These are phyloP conservation scores for Lithodes maja DNA, from an alignment of 2,888 invertebrate species.

Conservation along the genomic window DNA sequence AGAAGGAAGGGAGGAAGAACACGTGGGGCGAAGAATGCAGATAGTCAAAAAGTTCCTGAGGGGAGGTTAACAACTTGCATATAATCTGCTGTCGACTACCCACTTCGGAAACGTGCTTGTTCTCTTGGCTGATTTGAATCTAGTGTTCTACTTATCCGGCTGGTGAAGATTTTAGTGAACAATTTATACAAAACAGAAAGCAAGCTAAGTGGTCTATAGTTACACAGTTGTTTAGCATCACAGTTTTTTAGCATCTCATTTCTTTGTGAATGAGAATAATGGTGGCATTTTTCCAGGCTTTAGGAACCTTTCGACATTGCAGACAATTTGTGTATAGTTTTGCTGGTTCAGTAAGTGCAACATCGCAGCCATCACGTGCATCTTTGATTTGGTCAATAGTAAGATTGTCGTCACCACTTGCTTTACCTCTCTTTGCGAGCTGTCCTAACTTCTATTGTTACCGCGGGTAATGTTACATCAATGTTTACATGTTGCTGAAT, in stretches of 20 bases:
- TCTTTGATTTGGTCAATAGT: neutral
- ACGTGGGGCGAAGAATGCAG: too few relatives aligned
- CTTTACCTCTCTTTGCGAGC: neutral
- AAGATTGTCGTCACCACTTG: neutral
- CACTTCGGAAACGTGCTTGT: neutral
- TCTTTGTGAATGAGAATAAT: neutral
- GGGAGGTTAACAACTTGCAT: slow-evolving; percentile 12
- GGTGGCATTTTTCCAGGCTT: neutral
- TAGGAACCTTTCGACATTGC: neutral
- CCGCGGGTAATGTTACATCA: neutral
- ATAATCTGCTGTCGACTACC: neutral
- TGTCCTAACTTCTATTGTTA: neutral
- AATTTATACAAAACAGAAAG: slow-evolving; percentile 7
- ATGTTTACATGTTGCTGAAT: neutral
- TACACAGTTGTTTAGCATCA: neutral
- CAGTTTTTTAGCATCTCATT: neutral
- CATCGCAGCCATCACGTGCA: neutral
- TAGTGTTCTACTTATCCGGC: neutral
- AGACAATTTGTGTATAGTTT: slow-evolving; percentile 13
- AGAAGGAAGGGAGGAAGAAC: too few relatives aligned
- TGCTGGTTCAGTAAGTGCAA: neutral
- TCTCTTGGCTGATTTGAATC: neutral
- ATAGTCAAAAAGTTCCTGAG: too few relatives aligned
- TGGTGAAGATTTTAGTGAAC: neutral
- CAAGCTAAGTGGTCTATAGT: neutral